Evolutionary conservation across 2,888 invertebrate species (phyloP).

Genomic region (Caenorhabditis drosophilae): DNA sequence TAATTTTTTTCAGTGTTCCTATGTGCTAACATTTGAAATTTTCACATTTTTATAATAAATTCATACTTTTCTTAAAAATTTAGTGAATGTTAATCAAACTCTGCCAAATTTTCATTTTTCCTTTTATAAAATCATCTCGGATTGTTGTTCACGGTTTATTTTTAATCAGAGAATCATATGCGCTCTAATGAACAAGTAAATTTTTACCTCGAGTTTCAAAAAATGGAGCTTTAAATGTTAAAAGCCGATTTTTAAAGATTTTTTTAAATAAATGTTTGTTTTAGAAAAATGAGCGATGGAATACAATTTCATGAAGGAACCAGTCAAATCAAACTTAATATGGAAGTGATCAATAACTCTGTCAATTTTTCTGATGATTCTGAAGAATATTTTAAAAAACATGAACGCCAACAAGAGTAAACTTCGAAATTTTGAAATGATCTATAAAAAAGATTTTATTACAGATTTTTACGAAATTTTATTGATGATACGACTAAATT

Average conservation of each 20-base stretch:
- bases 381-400: background rate
- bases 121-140: no score
- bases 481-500: slow-evolving; percentile 24
- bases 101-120: no score
- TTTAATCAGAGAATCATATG: background rate
- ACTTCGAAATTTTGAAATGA: slow-evolving; percentile 6
- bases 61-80: no score
- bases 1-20: no score
- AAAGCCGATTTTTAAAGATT: no score
- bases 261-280: no score
- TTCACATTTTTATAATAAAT: no score
- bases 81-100: no score
- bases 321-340: slow-evolving; percentile 5
- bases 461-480: slow-evolving; percentile 22
- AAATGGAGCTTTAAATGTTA: background rate
- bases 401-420: no score
- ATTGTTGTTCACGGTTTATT: no score
- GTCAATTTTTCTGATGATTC: slow-evolving; percentile 14
- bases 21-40: no score
- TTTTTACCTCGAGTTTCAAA: background rate
- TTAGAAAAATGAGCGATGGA: slow-evolving; percentile 10
- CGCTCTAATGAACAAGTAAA: background rate
- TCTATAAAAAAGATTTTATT: slow-evolving; percentile 1
- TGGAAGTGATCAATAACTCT: background rate
- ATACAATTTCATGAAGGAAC: slow-evolving; percentile 13